Evolutionary conservation across 2,888 invertebrate genomes (phyloP), one percentile per base, ranked within the genome.

Genomic region (Zhengitettix transpicula): DNA sequence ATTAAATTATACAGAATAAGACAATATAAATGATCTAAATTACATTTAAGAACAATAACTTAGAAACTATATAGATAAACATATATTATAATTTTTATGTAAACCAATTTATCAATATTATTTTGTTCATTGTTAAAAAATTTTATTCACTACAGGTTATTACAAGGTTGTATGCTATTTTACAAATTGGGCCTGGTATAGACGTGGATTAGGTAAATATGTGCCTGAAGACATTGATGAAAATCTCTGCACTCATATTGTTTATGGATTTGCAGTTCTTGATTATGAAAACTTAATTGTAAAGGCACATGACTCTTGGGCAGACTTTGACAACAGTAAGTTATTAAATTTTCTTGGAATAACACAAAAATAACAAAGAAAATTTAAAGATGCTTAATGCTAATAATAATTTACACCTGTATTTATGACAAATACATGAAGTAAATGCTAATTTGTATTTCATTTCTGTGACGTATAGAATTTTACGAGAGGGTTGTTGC

Each of bases 151-250:
- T 56, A 28, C 57, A 61, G 64, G 60, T 5, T 52, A 65, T 44
- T 69, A 62, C 63, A 76, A 79, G 65, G 66, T 92, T 0, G 87
- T 92, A 0, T 93, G 92, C 69, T 93, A 93, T 73, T 93, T 91
- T 72, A 92, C 93, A 0, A 93, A 93, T 70, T 94, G 93, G 93
- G 90, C 93, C 0, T 92, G 92, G 90, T 92, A 91, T 69, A 78
- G 91, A 40, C 82, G 83, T 66, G 91, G 89, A 0, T 69, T 81
- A 44, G 93, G 90, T 52, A 88, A 88, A 69, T 94, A 87, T 68
- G 77, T 84, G 1, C 93, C 93, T 0, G 89, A 90, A 68, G 82
- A 93, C 68, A 91, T 93, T 57, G 87, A 93, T 68, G 83, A 89
- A 1, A 82, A 85, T 61, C 79, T 94, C 0, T 96, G 95, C 69